Percentiles rank a stretch among this genome's conserved stretches.
These are phyloP conservation scores for Ceramica pisi DNA, from an alignment of 2,888 invertebrate genomes.

Conservation along the genomic window DNA sequence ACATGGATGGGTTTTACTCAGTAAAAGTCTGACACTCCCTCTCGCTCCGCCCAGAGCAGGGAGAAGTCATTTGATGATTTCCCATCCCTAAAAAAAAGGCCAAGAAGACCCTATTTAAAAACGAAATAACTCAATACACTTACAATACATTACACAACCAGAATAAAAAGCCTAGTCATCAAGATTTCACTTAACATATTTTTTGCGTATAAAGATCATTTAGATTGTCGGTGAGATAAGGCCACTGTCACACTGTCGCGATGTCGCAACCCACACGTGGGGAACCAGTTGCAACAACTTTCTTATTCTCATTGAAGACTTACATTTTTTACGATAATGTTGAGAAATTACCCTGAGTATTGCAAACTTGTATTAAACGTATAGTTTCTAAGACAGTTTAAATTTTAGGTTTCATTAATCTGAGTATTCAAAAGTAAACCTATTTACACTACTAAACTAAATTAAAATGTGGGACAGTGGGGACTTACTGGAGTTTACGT, in stretches of 20 bases:
- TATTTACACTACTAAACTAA: neutral
- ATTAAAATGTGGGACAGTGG: too few species aligned
- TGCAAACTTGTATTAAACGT: neutral
- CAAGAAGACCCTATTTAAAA: neutral
- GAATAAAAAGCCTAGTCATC: slow-evolving; percentile 1
- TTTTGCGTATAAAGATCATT: slow-evolving; percentile 30
- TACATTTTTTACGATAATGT: slow-evolving; percentile 30
- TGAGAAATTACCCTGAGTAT: slow-evolving; percentile 21
- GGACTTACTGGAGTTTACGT: neutral
- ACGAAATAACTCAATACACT: neutral
- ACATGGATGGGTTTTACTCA: too few species aligned
- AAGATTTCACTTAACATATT: slow-evolving; percentile 28
- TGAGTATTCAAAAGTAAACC: neutral
- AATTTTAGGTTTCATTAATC: neutral
- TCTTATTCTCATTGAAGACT: slow-evolving; percentile 60
- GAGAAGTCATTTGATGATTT: too few species aligned
- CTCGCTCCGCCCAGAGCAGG: too few species aligned
- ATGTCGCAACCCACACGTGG: slow-evolving; percentile 58
- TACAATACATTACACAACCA: slow-evolving; percentile 9
- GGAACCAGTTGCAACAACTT: slow-evolving; percentile 51
- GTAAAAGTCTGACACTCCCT: too few species aligned
- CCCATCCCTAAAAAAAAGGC: too few species aligned
- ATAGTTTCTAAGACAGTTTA: neutral
- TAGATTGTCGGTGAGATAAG: slow-evolving; percentile 52
- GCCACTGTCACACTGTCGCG: slow-evolving; percentile 56